Evolutionary conservation across 2,113 vertebrate genomes (phyloP).

Genomic region (Calonectris borealis): DNA sequence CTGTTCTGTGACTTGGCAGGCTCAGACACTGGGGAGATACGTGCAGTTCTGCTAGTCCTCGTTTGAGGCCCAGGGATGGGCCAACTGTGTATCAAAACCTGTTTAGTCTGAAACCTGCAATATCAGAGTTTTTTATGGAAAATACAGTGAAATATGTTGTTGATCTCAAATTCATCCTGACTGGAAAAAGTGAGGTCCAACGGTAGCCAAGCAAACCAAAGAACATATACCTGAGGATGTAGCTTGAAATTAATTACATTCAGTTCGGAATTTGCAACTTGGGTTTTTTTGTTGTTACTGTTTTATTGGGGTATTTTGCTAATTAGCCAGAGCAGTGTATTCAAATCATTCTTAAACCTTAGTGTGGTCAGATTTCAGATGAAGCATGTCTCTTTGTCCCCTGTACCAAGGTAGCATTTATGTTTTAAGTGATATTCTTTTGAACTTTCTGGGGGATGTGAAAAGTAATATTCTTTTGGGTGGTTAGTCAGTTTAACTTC

Average conservation of each 20-base stretch:
- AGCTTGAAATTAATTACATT: background rate
- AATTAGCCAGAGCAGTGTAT: background rate
- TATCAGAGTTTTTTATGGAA: background rate
- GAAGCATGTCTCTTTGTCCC: background rate
- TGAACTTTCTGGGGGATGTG: background rate
- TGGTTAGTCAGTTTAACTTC: background rate
- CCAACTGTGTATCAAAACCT: background rate
- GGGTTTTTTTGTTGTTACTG: background rate
- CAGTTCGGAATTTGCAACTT: background rate
- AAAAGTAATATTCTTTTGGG: background rate
- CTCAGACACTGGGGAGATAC: background rate
- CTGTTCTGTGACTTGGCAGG: background rate
- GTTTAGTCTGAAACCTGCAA: background rate
- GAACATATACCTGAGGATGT: background rate
- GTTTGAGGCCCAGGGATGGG: background rate
- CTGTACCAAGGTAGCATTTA: background rate
- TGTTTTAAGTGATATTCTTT: background rate
- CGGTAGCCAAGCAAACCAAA: background rate
- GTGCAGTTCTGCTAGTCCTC: background rate
- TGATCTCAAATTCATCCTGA: background rate
- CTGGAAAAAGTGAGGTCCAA: background rate
- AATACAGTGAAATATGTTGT: background rate
- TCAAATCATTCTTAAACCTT: background rate
- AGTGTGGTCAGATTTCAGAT: background rate
- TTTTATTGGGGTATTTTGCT: background rate